A percentile compares a stretch with the other conserved stretches of the same genome.
phyloP scores from a whole-genome alignment of 2,797 vertebrate genomes.

The Vireo griseus region DNA sequence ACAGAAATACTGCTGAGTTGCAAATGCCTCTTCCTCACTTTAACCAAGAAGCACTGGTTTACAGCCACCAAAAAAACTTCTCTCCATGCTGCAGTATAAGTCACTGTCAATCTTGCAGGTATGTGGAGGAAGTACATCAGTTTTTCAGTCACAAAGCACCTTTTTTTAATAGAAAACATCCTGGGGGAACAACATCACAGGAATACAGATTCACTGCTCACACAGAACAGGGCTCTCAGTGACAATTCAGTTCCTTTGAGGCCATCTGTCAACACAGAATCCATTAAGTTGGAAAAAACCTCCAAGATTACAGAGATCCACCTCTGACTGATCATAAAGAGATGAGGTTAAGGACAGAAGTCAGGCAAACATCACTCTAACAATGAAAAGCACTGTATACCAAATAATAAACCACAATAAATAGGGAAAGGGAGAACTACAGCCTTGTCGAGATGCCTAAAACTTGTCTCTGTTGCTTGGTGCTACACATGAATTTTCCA shows the following conservation, averaged over 20 bases:
- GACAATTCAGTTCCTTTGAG: neutral
- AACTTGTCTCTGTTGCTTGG: neutral
- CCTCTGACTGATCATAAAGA: neutral
- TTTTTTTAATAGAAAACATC: neutral
- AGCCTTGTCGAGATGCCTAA: neutral
- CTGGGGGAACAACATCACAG: neutral
- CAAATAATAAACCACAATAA: neutral
- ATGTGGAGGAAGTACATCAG: neutral
- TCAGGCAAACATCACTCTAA: neutral
- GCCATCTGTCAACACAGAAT: neutral
- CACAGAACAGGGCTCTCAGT: neutral
- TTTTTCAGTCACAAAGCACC: neutral
- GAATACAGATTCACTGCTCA: neutral
- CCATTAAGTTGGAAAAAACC: neutral
- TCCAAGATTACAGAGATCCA: neutral
- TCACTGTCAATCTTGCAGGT: neutral
- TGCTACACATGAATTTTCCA: neutral
- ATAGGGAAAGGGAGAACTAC: neutral
- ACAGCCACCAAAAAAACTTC: neutral
- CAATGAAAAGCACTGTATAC: neutral
- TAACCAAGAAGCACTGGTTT: neutral
- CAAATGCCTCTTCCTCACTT: neutral
- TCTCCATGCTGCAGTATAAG: neutral
- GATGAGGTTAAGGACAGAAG: neutral
- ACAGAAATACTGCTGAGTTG: neutral